Evolutionary conservation across 37 sponge, comb jelly and placozoan genomes (phyloP).

Genomic region (Aphrocallistes beatrix): DNA sequence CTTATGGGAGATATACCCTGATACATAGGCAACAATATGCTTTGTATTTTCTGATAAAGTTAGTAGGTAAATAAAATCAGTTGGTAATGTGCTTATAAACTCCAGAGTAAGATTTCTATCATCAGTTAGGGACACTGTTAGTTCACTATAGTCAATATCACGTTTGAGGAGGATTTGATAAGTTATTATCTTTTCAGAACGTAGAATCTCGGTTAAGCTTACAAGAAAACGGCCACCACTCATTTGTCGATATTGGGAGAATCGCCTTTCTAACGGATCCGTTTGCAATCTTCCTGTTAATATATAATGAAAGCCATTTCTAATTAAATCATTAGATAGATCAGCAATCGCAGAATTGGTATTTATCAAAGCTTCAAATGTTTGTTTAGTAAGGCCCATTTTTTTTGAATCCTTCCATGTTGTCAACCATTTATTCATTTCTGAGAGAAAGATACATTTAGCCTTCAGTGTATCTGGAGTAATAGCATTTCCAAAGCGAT

Average conservation of each 20-base stretch:
- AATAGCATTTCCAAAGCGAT: background rate
- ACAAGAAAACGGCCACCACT: constrained; percentile 16
- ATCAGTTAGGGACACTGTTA: background rate
- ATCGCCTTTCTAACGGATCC: constrained; percentile 12
- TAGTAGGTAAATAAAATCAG: background rate
- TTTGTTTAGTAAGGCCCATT: background rate
- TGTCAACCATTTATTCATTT: background rate
- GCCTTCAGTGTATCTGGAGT: background rate
- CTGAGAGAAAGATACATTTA: background rate
- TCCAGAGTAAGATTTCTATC: background rate
- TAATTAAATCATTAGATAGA: background rate
- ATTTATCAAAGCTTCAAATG: background rate
- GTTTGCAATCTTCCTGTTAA: constrained; percentile 1
- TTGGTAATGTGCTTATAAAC: background rate
- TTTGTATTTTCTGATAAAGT: background rate
- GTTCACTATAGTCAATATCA: background rate
- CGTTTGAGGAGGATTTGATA: background rate
- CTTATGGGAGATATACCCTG: too few species aligned
- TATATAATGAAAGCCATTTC: background rate
- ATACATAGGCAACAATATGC: background rate
- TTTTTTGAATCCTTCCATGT: background rate
- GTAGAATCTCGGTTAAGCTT: constrained; percentile 11
- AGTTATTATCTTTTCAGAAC: constrained; percentile 4
- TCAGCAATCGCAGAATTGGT: background rate
- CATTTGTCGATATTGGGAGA: background rate